phyloP scores from a whole-genome alignment of 2,113 vertebrate genomes.

The Apus apus region DNA sequence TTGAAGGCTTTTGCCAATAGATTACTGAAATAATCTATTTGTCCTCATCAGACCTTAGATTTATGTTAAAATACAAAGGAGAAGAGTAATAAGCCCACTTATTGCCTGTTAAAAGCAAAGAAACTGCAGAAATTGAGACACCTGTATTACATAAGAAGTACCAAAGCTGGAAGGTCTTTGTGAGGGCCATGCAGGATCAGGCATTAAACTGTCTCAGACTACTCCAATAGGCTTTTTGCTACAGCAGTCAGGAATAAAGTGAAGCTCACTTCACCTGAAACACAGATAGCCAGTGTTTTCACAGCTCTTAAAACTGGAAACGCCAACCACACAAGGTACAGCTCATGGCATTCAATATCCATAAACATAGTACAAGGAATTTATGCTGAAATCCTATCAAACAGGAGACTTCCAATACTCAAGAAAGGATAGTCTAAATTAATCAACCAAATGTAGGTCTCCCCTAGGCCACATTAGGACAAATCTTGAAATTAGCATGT shows the following conservation, averaged over 20 bases:
- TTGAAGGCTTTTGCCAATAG: background rate
- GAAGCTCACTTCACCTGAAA: background rate
- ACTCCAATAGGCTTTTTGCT: background rate
- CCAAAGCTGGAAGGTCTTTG: background rate
- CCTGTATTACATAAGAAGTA: background rate
- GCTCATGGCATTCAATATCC: background rate
- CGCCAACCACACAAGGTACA: background rate
- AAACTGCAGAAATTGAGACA: background rate
- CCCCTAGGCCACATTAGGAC: background rate
- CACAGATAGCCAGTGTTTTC: background rate
- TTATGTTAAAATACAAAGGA: background rate
- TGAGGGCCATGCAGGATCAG: background rate
- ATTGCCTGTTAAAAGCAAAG: background rate
- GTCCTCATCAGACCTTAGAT: background rate
- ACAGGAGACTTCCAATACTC: background rate
- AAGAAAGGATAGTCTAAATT: background rate
- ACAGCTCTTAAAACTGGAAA: background rate
- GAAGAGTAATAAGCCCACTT: background rate
- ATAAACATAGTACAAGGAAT: background rate
- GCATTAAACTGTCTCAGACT: background rate
- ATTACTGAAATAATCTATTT: background rate
- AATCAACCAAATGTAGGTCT: background rate
- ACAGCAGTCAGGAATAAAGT: background rate
- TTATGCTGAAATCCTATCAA: background rate
- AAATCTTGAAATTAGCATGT: fast-evolving